Base-by-base conservation (phyloP, 2,888 invertebrate genomes). In the Eustalomyia histrio region DNA sequence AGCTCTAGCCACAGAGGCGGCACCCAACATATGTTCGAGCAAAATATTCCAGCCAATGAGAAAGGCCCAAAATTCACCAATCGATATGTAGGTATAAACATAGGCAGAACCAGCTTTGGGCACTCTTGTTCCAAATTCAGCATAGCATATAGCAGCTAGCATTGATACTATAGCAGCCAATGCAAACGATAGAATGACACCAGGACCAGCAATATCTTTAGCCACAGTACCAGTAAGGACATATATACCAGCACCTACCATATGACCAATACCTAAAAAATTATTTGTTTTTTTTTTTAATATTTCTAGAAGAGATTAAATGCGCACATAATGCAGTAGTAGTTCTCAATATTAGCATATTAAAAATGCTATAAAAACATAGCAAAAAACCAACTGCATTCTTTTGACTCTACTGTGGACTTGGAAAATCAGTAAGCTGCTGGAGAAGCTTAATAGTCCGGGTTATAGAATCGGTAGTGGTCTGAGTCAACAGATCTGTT, bases 171-270 rank as follows among this genome's bases (percentile, higher is more conserved):
- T 91, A 1, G 97, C 97, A 7, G 97, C 97, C 60, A 96, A 86
- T 0, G 95, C 89, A 87, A 95, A 93, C 6, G 93, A 93, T 0
- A 93, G 78, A 14, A 95, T 92, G 43, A 95, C 94, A 52, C 94
- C 95, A 0, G 96, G 96, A 1, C 96, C 96, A 0, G 95, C 95
- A 86, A 94, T 94, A 84, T 95, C 93, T 80, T 93, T 93, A 0
- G 97, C 96, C 1, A 97, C 97, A 0, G 96, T 94, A 53, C 97
- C 97, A 2, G 95, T 96, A 69, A 98, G 91, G 0, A 98, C 97
- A 89, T 98, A 98, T 83, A 98, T 97, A 10, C 98, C 98, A 61
- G 97, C 97, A 14, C 98, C 98, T 2, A 98, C 95, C 97, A 98
- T 98, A 90, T 97, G 97, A 0, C 98, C 98, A 63, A 98, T 94